Percentiles rank a stretch among this genome's conserved stretches.
phyloP scores from a whole-genome alignment of 2,888 invertebrate species.

The Tachina lurida region DNA sequence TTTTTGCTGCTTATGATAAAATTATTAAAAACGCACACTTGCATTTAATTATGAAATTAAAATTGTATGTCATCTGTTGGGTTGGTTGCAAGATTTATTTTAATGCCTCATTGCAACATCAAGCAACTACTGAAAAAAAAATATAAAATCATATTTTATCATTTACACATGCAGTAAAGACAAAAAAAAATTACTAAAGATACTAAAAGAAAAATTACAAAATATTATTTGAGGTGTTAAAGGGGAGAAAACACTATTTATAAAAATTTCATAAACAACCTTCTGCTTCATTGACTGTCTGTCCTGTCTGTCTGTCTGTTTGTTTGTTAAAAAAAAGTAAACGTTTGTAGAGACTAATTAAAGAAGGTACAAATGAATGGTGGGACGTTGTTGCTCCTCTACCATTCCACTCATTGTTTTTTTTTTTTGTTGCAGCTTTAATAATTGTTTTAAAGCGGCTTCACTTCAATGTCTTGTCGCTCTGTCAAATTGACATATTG shows the following conservation, averaged over 20 bases:
- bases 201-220: conserved; percentile 74
- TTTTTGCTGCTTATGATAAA: conserved; percentile 24
- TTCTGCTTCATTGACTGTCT: conserved; percentile 44
- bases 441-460: conserved; percentile 47
- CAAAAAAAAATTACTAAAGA: background rate
- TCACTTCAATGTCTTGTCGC: conserved; percentile 69
- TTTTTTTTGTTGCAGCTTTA: background rate
- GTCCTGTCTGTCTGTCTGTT: background rate
- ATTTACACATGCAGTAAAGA: conserved; percentile 19
- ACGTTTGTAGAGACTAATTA: conserved; percentile 69
- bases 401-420: conserved; percentile 25
- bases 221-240: conserved; percentile 72
- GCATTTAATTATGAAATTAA: conserved; percentile 79
- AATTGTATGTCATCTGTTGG: conserved; percentile 75
- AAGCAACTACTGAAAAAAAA: conserved; percentile 48
- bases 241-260: conserved; percentile 56
- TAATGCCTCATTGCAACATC: conserved; percentile 56
- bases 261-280: conserved; percentile 26
- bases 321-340: conserved; percentile 8
- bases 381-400: conserved; percentile 39
- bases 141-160: conserved; percentile 59
- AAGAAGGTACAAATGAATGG: conserved; percentile 59
- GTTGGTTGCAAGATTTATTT: conserved; percentile 73
- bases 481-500: conserved; percentile 79
- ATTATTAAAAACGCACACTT: conserved; percentile 74